Percentiles rank a stretch among this genome's conserved stretches.
phyloP scores from a whole-genome alignment of 2,113 vertebrate species.

The Macquaria ambigua region DNA sequence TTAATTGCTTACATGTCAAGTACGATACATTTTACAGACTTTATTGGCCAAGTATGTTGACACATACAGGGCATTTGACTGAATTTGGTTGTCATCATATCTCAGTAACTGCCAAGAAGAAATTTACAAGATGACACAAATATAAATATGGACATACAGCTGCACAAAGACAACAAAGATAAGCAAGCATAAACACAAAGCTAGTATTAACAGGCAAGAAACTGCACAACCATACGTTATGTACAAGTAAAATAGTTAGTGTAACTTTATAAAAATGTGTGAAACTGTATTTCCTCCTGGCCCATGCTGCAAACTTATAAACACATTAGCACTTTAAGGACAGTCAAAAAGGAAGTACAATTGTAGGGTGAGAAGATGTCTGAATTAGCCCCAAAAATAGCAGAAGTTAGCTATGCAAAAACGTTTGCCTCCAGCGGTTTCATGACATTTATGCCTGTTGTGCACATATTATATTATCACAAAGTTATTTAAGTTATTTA shows the following conservation, averaged over 20 bases:
- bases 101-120: background rate
- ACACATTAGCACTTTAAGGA: background rate
- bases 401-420: background rate
- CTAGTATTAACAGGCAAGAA: background rate
- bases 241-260: background rate
- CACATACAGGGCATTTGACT: background rate
- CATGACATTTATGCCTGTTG: too few species aligned
- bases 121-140: background rate
- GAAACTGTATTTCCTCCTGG: background rate
- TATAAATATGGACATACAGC: background rate
- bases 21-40: background rate
- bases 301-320: background rate
- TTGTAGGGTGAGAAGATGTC: background rate
- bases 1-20: background rate
- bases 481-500: background rate
- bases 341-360: conserved; percentile 24
- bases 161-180: background rate
- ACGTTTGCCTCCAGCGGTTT: background rate
- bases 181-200: background rate
- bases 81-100: background rate
- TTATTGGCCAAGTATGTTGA: background rate
- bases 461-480: background rate
- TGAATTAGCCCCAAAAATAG: background rate
- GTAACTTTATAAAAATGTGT: background rate
- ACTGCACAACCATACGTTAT: background rate